Percentiles rank a stretch among this genome's conserved stretches.
These are phyloP conservation scores for Crocidura indochinensis DNA, from an alignment of 2,797 vertebrate genomes.

Conservation along the genomic window DNA sequence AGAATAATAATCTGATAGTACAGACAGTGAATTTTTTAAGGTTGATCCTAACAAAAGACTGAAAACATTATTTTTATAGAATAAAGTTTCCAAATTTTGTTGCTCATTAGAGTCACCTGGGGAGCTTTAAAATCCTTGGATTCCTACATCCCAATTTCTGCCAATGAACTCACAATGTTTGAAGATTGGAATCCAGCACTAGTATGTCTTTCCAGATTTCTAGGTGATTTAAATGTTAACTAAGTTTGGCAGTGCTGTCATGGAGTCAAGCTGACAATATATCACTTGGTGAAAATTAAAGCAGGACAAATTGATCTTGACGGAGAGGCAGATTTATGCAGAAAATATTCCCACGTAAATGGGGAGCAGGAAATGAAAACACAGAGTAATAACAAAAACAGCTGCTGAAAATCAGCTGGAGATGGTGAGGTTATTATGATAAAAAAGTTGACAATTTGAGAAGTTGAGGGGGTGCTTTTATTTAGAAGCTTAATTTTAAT, in stretches of 20 bases:
- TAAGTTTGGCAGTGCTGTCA: neutral
- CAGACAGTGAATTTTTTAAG: neutral
- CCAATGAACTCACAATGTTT: neutral
- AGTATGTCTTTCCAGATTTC: neutral
- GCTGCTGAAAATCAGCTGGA: slow-evolving; percentile 70
- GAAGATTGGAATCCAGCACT: neutral
- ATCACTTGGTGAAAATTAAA: slow-evolving; percentile 57
- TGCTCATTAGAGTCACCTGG: neutral
- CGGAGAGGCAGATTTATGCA: slow-evolving; percentile 43
- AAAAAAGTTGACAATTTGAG: slow-evolving; percentile 47
- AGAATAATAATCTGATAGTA: neutral
- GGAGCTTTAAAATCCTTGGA: neutral
- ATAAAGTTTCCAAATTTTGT: neutral
- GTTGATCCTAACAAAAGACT: neutral
- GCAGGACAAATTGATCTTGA: slow-evolving; percentile 60
- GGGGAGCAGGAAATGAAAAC: slow-evolving; percentile 67
- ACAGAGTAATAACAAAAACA: slow-evolving; percentile 64
- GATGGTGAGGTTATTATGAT: slow-evolving; percentile 42
- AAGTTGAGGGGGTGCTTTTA: neutral
- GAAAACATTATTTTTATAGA: neutral
- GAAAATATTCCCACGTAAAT: slow-evolving; percentile 60
- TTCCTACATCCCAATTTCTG: neutral
- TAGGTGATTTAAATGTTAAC: slow-evolving; percentile 19
- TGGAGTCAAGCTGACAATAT: neutral
- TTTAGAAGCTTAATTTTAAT: neutral